Conservation (phyloP, 2,797 vertebrate genomes). For the Enteromius afrohamiltoni region DNA sequence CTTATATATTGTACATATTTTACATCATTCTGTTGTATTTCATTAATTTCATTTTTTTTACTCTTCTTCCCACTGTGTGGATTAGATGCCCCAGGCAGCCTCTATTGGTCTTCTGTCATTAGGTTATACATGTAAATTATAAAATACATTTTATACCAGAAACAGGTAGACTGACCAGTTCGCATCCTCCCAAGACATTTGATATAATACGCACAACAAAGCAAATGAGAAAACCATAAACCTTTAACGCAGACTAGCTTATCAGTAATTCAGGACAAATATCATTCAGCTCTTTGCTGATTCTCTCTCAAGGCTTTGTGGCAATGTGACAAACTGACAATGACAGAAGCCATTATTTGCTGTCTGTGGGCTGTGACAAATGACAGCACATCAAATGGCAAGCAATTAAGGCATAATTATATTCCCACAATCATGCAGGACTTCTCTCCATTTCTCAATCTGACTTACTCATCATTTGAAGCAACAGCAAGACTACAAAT, state of each 20-base stretch:
- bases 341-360: constrained; percentile 80
- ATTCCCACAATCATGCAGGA: constrained; percentile 62
- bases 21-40: not conserved
- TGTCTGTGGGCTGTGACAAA: constrained; percentile 83
- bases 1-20: not conserved
- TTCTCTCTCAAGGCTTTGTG: constrained; percentile 75
- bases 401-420: constrained; percentile 84
- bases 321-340: constrained; percentile 78
- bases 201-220: constrained; percentile 30
- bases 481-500: constrained; percentile 63
- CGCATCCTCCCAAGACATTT: not conserved
- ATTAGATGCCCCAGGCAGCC: constrained; percentile 73
- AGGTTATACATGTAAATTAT: constrained; percentile 1
- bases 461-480: constrained; percentile 53
- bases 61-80: constrained; percentile 69
- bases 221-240: constrained; percentile 58
- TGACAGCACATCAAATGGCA: constrained; percentile 81
- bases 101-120: constrained; percentile 55
- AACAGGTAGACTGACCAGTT: constrained; percentile 3
- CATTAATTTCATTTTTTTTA: constrained; percentile 58
- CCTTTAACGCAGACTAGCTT: constrained; percentile 71
- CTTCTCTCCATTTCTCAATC: constrained; percentile 55
- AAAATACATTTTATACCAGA: not conserved
- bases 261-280: constrained; percentile 82
- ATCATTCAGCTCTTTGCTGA: constrained; percentile 78